phyloP scores from a whole-genome alignment of 30 jellyfish, hydroid and myxozoan species.

The Hydractinia echinata region DNA sequence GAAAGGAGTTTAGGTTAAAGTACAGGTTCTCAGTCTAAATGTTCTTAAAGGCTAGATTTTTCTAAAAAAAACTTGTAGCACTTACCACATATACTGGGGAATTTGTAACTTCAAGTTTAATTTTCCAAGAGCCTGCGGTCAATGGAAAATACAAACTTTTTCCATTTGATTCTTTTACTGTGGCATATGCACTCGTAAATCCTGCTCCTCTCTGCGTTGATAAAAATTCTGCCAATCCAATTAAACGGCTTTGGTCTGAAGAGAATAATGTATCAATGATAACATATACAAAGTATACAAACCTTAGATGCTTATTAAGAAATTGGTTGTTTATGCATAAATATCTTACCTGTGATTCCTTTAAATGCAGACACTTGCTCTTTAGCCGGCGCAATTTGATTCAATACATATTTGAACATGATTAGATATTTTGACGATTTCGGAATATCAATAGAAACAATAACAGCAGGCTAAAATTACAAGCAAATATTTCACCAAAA shows the following conservation, averaged over 20 bases:
- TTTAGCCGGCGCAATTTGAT: constrained; percentile 61
- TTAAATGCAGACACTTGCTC: constrained; percentile 53
- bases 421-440: constrained; percentile 55
- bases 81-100: constrained; percentile 67
- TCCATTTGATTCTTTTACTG: constrained; percentile 49
- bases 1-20: no score
- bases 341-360: constrained; percentile 23
- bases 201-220: constrained; percentile 59
- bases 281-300: no score
- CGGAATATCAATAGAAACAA: constrained; percentile 58
- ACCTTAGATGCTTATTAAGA: no score
- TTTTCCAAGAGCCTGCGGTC: constrained; percentile 74
- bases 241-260: constrained; percentile 22
- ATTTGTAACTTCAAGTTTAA: constrained; percentile 49
- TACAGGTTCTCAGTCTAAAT: no score
- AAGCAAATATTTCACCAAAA: no score
- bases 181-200: constrained; percentile 41
- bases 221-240: constrained; percentile 65
- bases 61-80: no score
- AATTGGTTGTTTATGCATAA: no score
- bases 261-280: not conserved
- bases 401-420: constrained; percentile 61
- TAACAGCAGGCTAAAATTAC: constrained; percentile 50
- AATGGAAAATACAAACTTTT: constrained; percentile 50
- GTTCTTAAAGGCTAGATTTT: no score